Evolutionary conservation across 1,140 invertebrate species (phyloP), one percentile per base, ranked within the genome.

Genomic region (Zaprionus vittiger): DNA sequence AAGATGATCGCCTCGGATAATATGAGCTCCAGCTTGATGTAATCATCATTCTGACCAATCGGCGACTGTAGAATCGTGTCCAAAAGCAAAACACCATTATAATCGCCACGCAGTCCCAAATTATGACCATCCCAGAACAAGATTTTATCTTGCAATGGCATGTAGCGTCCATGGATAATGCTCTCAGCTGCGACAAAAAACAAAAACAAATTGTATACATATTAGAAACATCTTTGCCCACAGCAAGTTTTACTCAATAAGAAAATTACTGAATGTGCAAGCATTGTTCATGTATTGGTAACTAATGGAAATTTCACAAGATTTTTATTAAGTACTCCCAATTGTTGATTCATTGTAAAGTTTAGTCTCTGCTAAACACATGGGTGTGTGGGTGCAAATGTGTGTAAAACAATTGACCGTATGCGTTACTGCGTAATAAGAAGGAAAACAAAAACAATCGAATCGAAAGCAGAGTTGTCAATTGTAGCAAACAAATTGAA

Each of bases 51-150:
- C 76, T 95, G 94, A 7, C 90, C 83, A 52, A 98, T 94, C 37
- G 96, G 96, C 72, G 96, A 95, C 93, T 98, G 97, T 44, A 98
- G 93, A 77, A 97, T 96, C 24, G 97, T 98, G 81, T 98, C 97
- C 74, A 98, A 93, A 15, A 99, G 93, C 47, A 98, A 93, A 20
- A 98, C 97, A 71, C 97, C 97, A 94, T 97, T 98, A 85, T 98
- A 97, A 92, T 98, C 97, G 56, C 96, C 96, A 61, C 98, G 94
- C 41, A 98, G 95, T 67, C 97, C 97, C 68, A 98, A 94, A 68
- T 96, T 95, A 84, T 95, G 94, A 61, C 95, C 95, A 94, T 98
- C 96, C 93, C 96, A 96, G 83, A 97, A 95, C 70, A 98, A 94
- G 61, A 98, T 95, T 93, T 96, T 96, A 91, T 98, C 97, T 86